These are phyloP conservation scores for Falco biarmicus DNA, from an alignment of 2,797 vertebrate species.

Conservation along the genomic window DNA sequence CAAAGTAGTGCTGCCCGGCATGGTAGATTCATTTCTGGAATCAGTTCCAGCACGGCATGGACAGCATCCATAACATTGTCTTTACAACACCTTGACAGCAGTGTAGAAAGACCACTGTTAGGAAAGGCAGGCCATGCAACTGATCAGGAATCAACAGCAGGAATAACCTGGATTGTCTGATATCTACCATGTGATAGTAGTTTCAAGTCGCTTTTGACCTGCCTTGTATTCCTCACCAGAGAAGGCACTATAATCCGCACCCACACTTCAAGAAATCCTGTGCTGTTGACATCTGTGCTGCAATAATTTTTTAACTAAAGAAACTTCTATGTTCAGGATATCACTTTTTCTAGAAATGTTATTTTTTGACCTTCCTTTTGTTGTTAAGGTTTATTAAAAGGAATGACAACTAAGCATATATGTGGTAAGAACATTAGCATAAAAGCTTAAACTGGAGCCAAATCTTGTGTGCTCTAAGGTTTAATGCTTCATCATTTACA, in stretches of 20 bases:
- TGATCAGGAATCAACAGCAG: neutral
- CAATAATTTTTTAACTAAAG: neutral
- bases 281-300: neutral
- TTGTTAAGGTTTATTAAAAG: neutral
- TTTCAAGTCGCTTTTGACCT: neutral
- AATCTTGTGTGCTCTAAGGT: neutral
- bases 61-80: neutral
- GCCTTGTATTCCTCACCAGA: neutral
- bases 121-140: neutral
- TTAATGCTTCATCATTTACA: neutral
- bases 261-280: neutral
- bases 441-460: neutral
- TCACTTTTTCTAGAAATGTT: neutral
- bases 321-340: neutral
- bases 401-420: neutral
- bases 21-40: neutral
- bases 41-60: neutral
- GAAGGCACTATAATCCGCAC: neutral
- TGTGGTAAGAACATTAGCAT: neutral
- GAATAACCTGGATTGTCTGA: neutral
- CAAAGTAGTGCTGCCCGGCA: fast-evolving
- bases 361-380: neutral
- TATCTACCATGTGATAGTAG: neutral
- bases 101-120: neutral
- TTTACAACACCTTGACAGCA: neutral